Base-by-base conservation (phyloP, 1,140 invertebrate genomes). In the Asobara japonica region DNA sequence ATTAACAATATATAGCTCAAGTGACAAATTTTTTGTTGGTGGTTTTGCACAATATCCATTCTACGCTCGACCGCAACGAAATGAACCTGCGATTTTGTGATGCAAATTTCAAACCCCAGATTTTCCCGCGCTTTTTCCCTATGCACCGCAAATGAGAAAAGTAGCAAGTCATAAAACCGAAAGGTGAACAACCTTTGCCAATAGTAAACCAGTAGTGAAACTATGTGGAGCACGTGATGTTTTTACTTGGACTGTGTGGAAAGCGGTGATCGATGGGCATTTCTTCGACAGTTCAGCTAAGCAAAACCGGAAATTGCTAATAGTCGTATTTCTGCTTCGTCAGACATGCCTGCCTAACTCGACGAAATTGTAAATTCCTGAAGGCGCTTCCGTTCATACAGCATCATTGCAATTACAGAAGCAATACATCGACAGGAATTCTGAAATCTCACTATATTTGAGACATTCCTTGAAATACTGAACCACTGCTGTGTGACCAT, bases 271-370 rank as follows among this genome's bases (percentile, higher is more conserved):
- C 64, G 71, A 72, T 72, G 64, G 29, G 62, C 29, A 29, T 38
- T 51, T 72, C 20, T 18, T 45, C 27, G 48, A 62, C 56, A 20
- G 51, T 69, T 30, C 30, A 69, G 38, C 45, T 67, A 67, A 72
- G 71, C 65, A 67, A 69, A 73, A 64, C 38, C 65, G 65, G 41
- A 73, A 68, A 69, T 73, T 73, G 27, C 71, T 69, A 73, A 64
- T 73, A 27, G 62, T 31, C 18, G n/a, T n/a, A n/a, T 38, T 65
- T 65, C 60, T 36, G 33, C 51, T 18, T 56, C 51, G 51, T 56
- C 51, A 56, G 51, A 56, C 51, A 56, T 22, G 22, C 51, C 51
- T 56, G 51, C 22, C 51, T 56, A 18, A 56, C 25, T 56, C 51
- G 10, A 6, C 22, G 22, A 25, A 56, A 25, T 56, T 56, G 22